These are phyloP conservation scores for Sebastes trivittatus DNA, from an alignment of 2,797 vertebrate species.

Conservation along the genomic window DNA sequence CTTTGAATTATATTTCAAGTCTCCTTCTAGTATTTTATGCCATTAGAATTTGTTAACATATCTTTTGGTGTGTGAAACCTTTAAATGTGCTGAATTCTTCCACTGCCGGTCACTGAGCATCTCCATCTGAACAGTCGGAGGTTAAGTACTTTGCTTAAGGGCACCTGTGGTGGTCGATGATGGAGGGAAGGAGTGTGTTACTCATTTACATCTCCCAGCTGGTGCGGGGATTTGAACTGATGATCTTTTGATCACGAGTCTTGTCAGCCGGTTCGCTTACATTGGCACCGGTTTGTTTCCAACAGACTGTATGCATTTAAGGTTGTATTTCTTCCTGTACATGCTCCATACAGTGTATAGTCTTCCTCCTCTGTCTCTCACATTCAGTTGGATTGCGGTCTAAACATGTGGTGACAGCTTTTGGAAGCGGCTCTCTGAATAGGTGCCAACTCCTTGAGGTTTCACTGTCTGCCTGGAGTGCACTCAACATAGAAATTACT, in stretches of 20 bases:
- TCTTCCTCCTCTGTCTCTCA: conserved; percentile 30
- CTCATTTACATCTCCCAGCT: conserved; percentile 25
- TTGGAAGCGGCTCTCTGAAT: conserved; percentile 52
- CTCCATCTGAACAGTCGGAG: conserved; percentile 29
- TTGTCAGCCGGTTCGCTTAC: background rate
- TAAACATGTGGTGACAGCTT: conserved; percentile 64
- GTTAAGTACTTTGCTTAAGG: conserved; percentile 46
- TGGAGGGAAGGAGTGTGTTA: conserved; percentile 8
- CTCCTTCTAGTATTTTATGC: background rate
- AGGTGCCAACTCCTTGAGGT: conserved; percentile 61
- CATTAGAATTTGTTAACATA: background rate
- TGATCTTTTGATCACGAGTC: conserved; percentile 9
- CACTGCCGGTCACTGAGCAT: conserved; percentile 16
- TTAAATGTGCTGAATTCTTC: background rate
- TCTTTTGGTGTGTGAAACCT: conserved; percentile 1
- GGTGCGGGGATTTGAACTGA: conserved; percentile 14
- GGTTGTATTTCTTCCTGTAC: background rate
- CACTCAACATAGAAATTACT: conserved; percentile 50
- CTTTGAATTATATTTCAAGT: background rate
- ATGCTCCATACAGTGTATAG: background rate
- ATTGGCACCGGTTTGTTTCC: background rate
- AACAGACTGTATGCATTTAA: background rate
- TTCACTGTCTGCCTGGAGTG: conserved; percentile 55
- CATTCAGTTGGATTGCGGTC: conserved; percentile 22
- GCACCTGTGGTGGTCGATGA: conserved; percentile 28